Evolutionary conservation across 2,888 invertebrate genomes (phyloP), one percentile per base, ranked within the genome.

Genomic region (Bugulina stolonifera): DNA sequence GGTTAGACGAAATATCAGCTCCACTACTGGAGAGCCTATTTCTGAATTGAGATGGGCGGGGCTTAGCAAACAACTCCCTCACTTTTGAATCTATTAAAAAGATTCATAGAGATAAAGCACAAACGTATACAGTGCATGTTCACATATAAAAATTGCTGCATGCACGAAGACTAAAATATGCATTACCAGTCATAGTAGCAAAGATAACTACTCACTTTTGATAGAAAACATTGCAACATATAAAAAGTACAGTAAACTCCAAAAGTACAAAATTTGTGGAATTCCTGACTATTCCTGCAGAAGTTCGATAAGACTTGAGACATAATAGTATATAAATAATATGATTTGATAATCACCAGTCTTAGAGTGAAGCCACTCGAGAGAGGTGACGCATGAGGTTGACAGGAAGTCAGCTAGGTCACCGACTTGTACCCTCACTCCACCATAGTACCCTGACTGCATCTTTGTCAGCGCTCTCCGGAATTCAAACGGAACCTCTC

Each of bases 301-400:
- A n/a, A n/a, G n/a, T n/a, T n/a, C n/a, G n/a, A n/a, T n/a, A n/a
- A n/a, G n/a, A n/a, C n/a, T n/a, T 18, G 14, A 18, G 14, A 52
- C 14, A 22, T 52, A 52, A 14, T 18, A 14, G 22, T 22, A 52
- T 22, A 52, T 52, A 52, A 14, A 18, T 52, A 22, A 52, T 22
- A 18, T 14, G 23, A 57, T n/a, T 25, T 14, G n/a, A 25, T 10
- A 29, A 18, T 25, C 27, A 32, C 29, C 23, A 69, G 35, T 32
- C 76, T 72, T 64, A 77, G 76, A 69, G 54, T 76, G 76, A 35
- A 98, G 87, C 82, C 97, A 98, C 84, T 95, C 96, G 77, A 99
- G 87, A 85, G 97, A 96, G 0, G 96, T 96, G 69, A 99, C 93
- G 75, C 97, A 98, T 1, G 98, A 98, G 0, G 99, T 99, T 80